A percentile compares a stretch with the other conserved stretches of the same genome.
Conservation (phyloP, 23 tunicate species). For the Diplosoma virens region DNA sequence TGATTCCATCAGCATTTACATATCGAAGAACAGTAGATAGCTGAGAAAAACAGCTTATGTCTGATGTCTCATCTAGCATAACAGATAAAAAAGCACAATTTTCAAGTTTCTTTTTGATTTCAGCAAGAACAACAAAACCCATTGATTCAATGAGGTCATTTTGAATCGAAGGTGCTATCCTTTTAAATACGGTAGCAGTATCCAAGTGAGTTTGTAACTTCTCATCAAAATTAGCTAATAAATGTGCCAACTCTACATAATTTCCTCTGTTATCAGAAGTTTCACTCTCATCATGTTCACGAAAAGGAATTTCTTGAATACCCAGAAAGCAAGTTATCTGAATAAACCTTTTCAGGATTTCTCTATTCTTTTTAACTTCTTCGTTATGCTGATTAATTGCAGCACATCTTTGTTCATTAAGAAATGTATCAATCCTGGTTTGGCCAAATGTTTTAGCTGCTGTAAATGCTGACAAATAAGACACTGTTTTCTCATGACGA, state of each 20-base stretch:
- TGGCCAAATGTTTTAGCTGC: constrained; percentile 6
- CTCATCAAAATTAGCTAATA: neutral
- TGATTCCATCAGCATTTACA: constrained; percentile 3
- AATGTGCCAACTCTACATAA: constrained; percentile 12
- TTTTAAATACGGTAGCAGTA: neutral
- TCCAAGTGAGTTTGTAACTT: neutral
- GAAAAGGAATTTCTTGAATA: constrained; percentile 18
- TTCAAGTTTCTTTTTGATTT: constrained; percentile 5
- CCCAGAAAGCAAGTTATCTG: constrained; percentile 20
- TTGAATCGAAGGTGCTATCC: constrained; percentile 1
- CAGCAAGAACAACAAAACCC: neutral
- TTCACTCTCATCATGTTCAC: constrained; percentile 11
- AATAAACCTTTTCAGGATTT: constrained; percentile 15
- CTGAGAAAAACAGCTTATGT: constrained; percentile 2
- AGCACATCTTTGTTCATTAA: constrained; percentile 1
- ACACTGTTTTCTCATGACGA: neutral
- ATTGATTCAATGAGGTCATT: constrained; percentile 8
- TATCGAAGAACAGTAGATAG: constrained; percentile 7
- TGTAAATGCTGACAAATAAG: constrained; percentile 2
- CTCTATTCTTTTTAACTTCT: constrained; percentile 17
- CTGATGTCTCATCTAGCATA: constrained; percentile 9
- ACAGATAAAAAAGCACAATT: constrained; percentile 1
- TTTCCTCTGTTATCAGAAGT: constrained; percentile 10
- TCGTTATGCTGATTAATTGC: constrained; percentile 2
- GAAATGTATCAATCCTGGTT: neutral